These are phyloP conservation scores for Leucosticte australis DNA, from an alignment of 2,113 vertebrate species.

Conservation along the genomic window DNA sequence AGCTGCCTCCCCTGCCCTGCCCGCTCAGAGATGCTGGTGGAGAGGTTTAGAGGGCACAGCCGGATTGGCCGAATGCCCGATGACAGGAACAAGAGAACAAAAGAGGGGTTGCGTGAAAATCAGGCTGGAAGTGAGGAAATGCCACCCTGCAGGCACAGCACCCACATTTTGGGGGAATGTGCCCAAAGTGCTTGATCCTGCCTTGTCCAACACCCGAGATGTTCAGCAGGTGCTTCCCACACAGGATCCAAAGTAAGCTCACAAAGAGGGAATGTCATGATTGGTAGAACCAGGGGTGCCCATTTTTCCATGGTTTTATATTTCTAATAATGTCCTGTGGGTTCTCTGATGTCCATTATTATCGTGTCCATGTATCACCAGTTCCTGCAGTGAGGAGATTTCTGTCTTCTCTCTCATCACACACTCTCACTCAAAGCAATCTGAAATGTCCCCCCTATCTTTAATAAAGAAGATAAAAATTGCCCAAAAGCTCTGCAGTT, in stretches of 20 bases:
- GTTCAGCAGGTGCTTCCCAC: not conserved
- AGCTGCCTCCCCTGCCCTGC: not conserved
- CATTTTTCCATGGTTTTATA: not conserved
- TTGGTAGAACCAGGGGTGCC: not conserved
- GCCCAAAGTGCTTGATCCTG: rapidly evolving
- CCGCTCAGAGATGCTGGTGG: not conserved
- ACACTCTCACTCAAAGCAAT: not conserved
- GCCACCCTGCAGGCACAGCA: not conserved
- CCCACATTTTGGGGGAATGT: rapidly evolving
- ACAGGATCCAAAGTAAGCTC: not conserved
- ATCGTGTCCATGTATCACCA: rapidly evolving
- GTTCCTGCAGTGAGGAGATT: not conserved
- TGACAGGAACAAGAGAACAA: not conserved
- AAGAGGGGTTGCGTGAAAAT: not conserved
- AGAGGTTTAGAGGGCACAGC: not conserved
- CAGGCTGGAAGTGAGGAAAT: not conserved
- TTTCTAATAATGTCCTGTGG: rapidly evolving
- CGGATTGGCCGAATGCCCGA: not conserved
- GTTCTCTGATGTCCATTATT: not conserved
- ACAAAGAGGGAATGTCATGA: not conserved
- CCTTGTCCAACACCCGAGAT: rapidly evolving
- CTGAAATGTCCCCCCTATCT: not conserved
- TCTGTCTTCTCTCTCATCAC: not conserved
- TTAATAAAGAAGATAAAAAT: not conserved
- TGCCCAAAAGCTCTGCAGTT: not conserved